A percentile compares a stretch with the other conserved stretches of the same genome.
phyloP scores from a whole-genome alignment of 1,140 invertebrate species.

The Camponotus vicinus region DNA sequence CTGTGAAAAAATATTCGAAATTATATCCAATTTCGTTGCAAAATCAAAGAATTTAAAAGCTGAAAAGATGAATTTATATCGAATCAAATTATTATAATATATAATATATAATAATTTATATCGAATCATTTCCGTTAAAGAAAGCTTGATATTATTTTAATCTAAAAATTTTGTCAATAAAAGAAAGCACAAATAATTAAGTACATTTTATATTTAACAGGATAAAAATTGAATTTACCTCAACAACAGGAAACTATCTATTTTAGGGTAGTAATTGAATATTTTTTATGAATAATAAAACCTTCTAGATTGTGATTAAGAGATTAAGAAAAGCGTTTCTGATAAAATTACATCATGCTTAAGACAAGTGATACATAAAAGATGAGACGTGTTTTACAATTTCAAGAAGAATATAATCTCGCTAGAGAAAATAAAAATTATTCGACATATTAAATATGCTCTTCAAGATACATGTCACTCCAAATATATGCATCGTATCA shows the following conservation, averaged over 20 bases:
- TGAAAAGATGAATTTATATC: background rate
- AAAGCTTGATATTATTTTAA: background rate
- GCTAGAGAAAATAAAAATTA: background rate
- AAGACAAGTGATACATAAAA: constrained; percentile 2
- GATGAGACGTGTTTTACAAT: constrained; percentile 2
- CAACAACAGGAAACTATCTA: background rate
- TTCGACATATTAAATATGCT: background rate
- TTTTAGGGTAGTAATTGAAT: background rate
- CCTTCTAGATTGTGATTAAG: background rate
- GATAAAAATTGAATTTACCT: constrained; percentile 3
- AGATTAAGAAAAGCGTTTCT: background rate
- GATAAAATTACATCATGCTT: constrained; percentile 14
- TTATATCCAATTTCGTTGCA: background rate
- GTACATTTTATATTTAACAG: background rate
- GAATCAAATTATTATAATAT: background rate
- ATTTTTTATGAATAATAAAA: background rate
- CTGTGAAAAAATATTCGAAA: background rate
- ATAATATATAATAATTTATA: background rate
- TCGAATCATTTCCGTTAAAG: background rate
- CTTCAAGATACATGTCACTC: background rate
- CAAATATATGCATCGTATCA: background rate
- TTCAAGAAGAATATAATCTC: background rate
- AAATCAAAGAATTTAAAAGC: background rate
- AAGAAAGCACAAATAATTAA: background rate
- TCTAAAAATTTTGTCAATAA: constrained; percentile 4